These are phyloP conservation scores for Mesembrinibis cayennensis DNA, from an alignment of 2,113 vertebrate genomes.

Conservation along the genomic window DNA sequence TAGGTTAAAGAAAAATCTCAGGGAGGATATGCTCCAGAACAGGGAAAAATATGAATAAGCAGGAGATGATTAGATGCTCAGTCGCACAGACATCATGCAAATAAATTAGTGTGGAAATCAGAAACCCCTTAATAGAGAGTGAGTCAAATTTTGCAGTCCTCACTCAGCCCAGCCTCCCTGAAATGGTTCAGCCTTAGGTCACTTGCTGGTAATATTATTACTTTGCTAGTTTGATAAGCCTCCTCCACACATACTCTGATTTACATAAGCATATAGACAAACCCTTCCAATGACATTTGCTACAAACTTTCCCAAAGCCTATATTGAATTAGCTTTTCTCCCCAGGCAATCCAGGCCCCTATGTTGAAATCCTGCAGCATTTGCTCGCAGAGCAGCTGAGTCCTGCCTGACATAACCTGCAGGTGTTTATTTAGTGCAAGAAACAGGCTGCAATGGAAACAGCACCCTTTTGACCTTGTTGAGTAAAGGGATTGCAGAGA, in stretches of 20 bases:
- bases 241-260: background rate
- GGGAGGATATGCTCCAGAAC: background rate
- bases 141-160: background rate
- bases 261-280: background rate
- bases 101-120: background rate
- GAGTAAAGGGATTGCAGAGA: background rate
- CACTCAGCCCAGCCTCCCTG: background rate
- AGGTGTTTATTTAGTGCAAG: background rate
- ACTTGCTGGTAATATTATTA: background rate
- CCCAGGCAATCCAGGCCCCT: background rate
- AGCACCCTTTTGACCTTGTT: background rate
- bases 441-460: background rate
- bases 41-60: background rate
- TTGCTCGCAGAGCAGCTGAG: background rate
- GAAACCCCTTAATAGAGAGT: background rate
- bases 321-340: background rate
- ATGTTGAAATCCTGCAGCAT: background rate
- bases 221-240: background rate
- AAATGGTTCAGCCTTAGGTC: background rate
- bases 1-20: background rate
- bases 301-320: background rate
- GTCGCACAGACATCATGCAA: background rate
- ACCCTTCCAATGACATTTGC: background rate
- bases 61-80: background rate
- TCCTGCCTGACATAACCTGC: background rate